These are phyloP conservation scores for Cyrtonyx montezumae DNA, from an alignment of 2,113 vertebrate genomes.

Conservation along the genomic window DNA sequence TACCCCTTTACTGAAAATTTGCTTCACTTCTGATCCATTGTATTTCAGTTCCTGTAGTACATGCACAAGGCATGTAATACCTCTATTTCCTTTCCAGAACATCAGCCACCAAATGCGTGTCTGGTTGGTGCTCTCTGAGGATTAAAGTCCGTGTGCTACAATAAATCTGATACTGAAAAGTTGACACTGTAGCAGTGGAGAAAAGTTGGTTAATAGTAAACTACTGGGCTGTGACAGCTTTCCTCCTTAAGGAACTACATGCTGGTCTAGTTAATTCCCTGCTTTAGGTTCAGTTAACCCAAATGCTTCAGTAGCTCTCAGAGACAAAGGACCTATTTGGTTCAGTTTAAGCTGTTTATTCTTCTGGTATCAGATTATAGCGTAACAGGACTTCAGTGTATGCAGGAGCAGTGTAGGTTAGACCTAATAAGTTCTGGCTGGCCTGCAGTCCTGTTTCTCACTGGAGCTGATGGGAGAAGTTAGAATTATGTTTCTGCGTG, in stretches of 20 bases:
- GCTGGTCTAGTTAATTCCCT: neutral
- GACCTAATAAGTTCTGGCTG: neutral
- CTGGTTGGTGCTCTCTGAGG: neutral
- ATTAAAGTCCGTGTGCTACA: conserved; percentile 22
- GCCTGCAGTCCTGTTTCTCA: fast-evolving
- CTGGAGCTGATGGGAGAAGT: neutral
- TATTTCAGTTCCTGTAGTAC: neutral
- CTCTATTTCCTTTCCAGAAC: neutral
- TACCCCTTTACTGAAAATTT: neutral
- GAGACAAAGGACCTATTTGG: neutral
- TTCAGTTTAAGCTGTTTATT: neutral
- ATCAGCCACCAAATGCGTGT: neutral
- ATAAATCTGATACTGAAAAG: neutral
- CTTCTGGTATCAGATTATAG: neutral
- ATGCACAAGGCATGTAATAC: neutral
- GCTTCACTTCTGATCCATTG: neutral
- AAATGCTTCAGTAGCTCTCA: neutral
- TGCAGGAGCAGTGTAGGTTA: neutral
- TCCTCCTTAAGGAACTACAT: neutral
- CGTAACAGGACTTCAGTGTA: neutral
- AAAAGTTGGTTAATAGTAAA: conserved; percentile 42
- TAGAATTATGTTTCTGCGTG: neutral
- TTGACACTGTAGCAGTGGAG: neutral
- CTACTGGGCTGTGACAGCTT: neutral
- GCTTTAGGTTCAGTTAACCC: neutral